A percentile compares a stretch with the other conserved stretches of the same genome.
Evolutionary conservation across 2,113 vertebrate species (phyloP).

Genomic region (Cinclus mexicanus): DNA sequence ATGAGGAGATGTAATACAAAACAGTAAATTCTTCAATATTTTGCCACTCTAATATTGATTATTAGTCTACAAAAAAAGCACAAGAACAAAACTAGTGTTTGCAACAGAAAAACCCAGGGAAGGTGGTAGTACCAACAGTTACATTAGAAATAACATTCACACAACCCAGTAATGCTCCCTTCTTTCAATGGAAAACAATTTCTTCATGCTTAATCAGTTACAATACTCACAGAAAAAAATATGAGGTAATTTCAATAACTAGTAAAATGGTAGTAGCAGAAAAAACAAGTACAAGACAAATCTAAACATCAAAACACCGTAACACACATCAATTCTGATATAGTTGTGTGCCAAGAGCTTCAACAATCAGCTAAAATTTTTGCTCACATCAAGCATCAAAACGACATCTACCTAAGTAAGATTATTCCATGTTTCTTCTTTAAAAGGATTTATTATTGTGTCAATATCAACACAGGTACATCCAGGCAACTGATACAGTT

Average conservation of each 20-base stretch:
- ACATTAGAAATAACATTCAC: background rate
- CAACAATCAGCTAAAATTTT: background rate
- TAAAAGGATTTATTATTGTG: background rate
- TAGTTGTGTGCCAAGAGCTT: background rate
- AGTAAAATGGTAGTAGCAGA: background rate
- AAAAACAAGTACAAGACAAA: background rate
- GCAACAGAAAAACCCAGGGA: background rate
- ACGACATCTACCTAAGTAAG: background rate
- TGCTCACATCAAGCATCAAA: background rate
- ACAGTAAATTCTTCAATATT: background rate
- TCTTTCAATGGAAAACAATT: background rate
- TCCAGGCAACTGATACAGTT: background rate
- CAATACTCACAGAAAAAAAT: background rate
- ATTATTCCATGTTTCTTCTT: background rate
- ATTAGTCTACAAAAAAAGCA: background rate
- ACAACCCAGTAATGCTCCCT: rapidly evolving
- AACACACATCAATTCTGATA: background rate
- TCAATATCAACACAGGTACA: background rate
- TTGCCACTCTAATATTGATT: background rate
- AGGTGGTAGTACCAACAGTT: background rate
- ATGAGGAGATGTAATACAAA: background rate
- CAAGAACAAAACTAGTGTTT: background rate
- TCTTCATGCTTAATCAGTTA: background rate
- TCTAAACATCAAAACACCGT: background rate
- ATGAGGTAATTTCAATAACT: background rate